phyloP scores from a whole-genome alignment of 1,140 invertebrate genomes.

The Drosophila mayri region DNA sequence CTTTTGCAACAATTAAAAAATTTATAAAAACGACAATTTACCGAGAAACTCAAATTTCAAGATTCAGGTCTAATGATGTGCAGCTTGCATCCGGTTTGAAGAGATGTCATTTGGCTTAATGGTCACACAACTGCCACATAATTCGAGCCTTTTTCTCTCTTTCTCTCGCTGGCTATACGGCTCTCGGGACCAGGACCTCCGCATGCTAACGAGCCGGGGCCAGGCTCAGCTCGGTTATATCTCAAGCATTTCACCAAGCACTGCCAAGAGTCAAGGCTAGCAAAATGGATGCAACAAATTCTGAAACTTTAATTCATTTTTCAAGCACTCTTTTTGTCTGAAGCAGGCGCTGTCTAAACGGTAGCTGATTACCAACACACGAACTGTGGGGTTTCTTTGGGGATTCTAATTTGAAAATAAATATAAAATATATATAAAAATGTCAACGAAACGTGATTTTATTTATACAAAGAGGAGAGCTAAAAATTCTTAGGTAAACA shows the following conservation, averaged over 20 bases:
- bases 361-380: conserved; percentile 36
- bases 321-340: conserved; percentile 53
- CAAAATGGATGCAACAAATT: conserved; percentile 53
- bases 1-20: conserved; percentile 66
- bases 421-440: not conserved
- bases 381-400: not conserved
- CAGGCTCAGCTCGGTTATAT: conserved; percentile 24
- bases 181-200: not conserved
- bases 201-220: conserved; percentile 38
- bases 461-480: no score
- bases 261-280: conserved; percentile 45
- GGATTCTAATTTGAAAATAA: not conserved
- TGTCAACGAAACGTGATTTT: no score
- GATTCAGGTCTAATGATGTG: conserved; percentile 63
- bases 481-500: no score
- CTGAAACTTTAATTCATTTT: conserved; percentile 63
- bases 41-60: conserved; percentile 31
- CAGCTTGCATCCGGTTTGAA: conserved; percentile 18
- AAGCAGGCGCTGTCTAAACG: conserved; percentile 53
- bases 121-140: conserved; percentile 47
- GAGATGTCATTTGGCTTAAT: conserved; percentile 63
- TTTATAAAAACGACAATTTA: conserved; percentile 43
- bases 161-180: not conserved
- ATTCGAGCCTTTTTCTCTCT: conserved; percentile 7
- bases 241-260: conserved; percentile 27